Evolutionary conservation across 2,797 vertebrate species (phyloP), one percentile per base, ranked within the genome.

Genomic region (Phaenicophaeus curvirostris): DNA sequence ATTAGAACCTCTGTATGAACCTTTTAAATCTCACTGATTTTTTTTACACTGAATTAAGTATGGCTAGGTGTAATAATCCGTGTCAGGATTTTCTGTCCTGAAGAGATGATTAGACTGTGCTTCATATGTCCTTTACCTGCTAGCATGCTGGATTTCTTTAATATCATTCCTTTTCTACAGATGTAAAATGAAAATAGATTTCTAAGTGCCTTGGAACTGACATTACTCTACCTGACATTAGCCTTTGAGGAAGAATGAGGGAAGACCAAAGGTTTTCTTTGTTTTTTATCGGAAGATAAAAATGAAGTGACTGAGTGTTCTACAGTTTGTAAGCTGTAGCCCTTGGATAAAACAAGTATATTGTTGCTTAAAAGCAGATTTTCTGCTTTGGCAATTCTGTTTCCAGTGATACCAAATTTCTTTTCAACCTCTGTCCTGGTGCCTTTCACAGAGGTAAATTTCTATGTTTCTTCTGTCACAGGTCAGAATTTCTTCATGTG

Each of bases 1-100:
- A 19, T 97, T 97, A 97, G 89, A 94, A 62, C 23, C 75, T 57
- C 95, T 89, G 42, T 96, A 91, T 93, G 95, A 96, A 89, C 37
- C 75, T 95, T 96, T 92, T 76, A 94, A 90, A 66, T 78, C 31
- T 77, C 88, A 93, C 9, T 78, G 73, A 87, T 94, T 81, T 88
- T 88, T 94, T 93, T 91, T 44, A 37, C 24, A 66, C 25, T 48
- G 82, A 94, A 95, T 95, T 95, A 95, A 89, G 33, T 95, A 89
- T 58, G 84, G 33, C 30, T 73, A 69, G 37, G 73, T 89, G 39
- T 24, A 80, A 14, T 67, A 89, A 44, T 51, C 31, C 44, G 33
- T 78, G 8, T 35, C 37, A 89, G 21, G n/a, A 77, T 91, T 92
- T 89, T 93, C 79, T 91, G 31, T 90, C 92, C 63, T 90, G 79